Evolutionary conservation across 1,140 invertebrate genomes (phyloP).

Genomic region (silkworm (Bombyx mori)): DNA sequence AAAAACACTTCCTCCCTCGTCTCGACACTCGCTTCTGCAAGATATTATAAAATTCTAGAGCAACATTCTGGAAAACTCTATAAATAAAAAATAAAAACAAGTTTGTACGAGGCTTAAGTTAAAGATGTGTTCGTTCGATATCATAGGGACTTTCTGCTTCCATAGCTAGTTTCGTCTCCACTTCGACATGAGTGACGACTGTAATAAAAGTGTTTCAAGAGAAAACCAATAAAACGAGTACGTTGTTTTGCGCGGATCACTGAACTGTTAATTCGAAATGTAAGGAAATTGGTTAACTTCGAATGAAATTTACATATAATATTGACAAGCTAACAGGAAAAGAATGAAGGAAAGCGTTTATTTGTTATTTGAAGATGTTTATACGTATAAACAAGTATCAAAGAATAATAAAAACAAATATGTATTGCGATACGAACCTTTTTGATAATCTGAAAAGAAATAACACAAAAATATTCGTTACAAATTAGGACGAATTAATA

Average conservation of each 20-base stretch:
- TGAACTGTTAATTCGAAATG: constrained; percentile 22
- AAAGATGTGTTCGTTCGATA: neutral
- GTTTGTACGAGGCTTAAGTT: no score
- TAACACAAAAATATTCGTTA: no score
- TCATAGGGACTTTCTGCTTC: constrained; percentile 1
- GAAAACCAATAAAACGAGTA: constrained; percentile 24
- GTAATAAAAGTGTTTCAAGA: constrained; percentile 14
- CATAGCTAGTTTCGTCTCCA: neutral
- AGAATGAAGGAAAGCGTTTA: neutral
- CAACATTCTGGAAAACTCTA: no score
- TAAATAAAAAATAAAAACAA: no score
- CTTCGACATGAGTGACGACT: constrained; percentile 20
- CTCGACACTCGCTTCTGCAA: no score
- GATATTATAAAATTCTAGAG: no score
- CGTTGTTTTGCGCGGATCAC: constrained; percentile 12
- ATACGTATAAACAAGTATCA: neutral
- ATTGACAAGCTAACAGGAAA: neutral
- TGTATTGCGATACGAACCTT: no score
- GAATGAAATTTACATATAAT: constrained; percentile 5
- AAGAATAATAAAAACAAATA: no score
- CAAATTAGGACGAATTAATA: no score
- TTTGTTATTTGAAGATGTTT: neutral
- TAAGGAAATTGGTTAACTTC: constrained; percentile 15
- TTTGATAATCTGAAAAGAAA: no score
- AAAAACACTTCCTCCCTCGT: no score